Evolutionary conservation across 2,113 vertebrate genomes (phyloP), one percentile per base, ranked within the genome.

Genomic region (Diphyllodes magnificus): DNA sequence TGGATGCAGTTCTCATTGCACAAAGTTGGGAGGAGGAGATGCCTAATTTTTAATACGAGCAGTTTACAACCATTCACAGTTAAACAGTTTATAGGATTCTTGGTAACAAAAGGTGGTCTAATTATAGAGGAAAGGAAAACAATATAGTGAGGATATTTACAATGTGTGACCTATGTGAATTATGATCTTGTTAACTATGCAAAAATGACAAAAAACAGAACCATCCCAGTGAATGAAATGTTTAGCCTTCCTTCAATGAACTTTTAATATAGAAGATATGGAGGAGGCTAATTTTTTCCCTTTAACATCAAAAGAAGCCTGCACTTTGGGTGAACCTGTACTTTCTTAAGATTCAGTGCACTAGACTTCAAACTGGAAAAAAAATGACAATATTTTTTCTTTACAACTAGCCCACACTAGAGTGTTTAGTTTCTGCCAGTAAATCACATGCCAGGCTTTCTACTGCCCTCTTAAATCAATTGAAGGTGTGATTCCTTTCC

Each of bases 181-280:
- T 98, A 98, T 97, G 97, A 97, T 97, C 95, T 93, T 95, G 93
- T 97, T 98, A 98, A 96, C 93, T 96, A 93, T 96, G 93, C 94
- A 97, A 96, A 98, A 98, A 97, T 97, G 97, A 98, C 92, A 97
- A 90, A 98, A 97, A 94, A 3, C 97, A 98, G 97, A 98, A 96
- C 94, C 95, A 95, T 97, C 94, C 70, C 83, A 92, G 70, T 92
- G 94, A 97, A 97, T 96, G 94, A 96, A 97, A 92, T 50, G 51
- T 95, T 97, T 96, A 93, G 94, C 82, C 90, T 97, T 97, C 97
- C 91, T 90, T 97, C 98, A 97, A 97, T 97, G 95, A 97, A 94
- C 92, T 86, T 95, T 79, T 68, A 94, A 82, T 97, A 95, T 65
- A 93, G 91, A 86, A 95, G 92, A 96, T 92, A 83, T 60, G 78